Evolutionary conservation across 2,797 vertebrate genomes (phyloP), one percentile per base, ranked within the genome.

Genomic region (Pangasius djambal): DNA sequence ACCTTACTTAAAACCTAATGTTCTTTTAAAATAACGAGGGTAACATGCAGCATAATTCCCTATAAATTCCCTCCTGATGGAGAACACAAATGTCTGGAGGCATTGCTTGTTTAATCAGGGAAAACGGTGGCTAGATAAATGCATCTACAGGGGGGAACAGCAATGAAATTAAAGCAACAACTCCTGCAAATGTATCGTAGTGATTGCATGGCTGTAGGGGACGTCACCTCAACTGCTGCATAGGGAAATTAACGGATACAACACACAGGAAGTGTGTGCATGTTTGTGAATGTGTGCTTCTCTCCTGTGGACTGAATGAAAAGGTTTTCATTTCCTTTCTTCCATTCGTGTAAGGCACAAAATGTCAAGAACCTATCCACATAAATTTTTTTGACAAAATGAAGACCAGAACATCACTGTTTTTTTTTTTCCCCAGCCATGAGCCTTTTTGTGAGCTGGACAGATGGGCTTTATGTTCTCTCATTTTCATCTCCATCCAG

Each of bases 321-420:
- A 57, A 78, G 37, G 28, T 63, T 83, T 48, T 63, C 13, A 1
- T 34, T 74, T 89, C 63, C 15, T 86, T 79, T 31, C 44, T 61
- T 79, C 7, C 40, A 83, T 86, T 77, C 67, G 25, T 48, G 31
- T n/a, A 34, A 67, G 40, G 67, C 61, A 86, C 63, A 67, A 88
- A 89, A 91, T 88, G 83, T 86, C 89, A 90, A 81, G 48, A 86
- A 74, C 70, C 85, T 1, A 50, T 89, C 87, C 88, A 86, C 22
- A 34, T 55, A 63, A 31, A 31, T 67, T 72, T 34, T 48, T 55
- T 34, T 52, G 2, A 70, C 52, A 25, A 55, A 57, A 85, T n/a
- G 3, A 52, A 28, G 20, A 57, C 2, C n/a, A 55, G 65, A 69
- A 37, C 20, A 57, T 34, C 48, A n/a, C 34, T 9, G 22, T 28